Evolutionary conservation across 2,888 invertebrate species (phyloP), one percentile per base, ranked within the genome.

Genomic region (Portevinia maculata): DNA sequence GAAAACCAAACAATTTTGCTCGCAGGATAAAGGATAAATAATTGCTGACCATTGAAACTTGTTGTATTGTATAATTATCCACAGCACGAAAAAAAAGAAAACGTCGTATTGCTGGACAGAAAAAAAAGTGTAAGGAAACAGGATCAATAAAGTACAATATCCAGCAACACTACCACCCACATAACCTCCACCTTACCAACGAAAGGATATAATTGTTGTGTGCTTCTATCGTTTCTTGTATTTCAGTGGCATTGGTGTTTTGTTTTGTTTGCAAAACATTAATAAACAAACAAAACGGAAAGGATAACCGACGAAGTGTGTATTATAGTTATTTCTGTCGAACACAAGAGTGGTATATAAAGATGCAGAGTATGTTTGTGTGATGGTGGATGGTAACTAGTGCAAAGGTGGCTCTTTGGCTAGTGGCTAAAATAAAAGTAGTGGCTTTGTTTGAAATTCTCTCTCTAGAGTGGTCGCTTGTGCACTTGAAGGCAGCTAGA

Each of bases 401-500:
- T 3, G n/a, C 37, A 13, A n/a, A 55, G 52, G 28, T 41, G 67
- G 19, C 52, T 59, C 15, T 15, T 13, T 34, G 34, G 37, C 37
- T 30, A 39, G n/a, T n/a, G n/a, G 21, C 11, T 11, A 32, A 15
- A 39, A 15, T 6, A 39, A 39, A 39, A 59, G 19, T 21, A 39
- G 75, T 76, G 76, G 81, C 65, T 83, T 83, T 76, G 59, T 65
- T 78, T 34, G 46, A 65, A 67, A 60, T 65, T 62, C 48, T 71
- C 41, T 28, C 21, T 34, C 5, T 52, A 24, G 44, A 44, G 39
- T 44, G 39, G 78, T 73, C 71, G 71, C 83, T 78, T 83, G 78
- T 83, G 83, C 83, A 78, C 78, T 83, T 78, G 83, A 83, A 83
- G 83, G 83, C 83, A 83, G 60, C 83, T 78, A 83, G 83, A 83